phyloP scores from a whole-genome alignment of 2,888 invertebrate genomes.

The Agonum fuliginosum region DNA sequence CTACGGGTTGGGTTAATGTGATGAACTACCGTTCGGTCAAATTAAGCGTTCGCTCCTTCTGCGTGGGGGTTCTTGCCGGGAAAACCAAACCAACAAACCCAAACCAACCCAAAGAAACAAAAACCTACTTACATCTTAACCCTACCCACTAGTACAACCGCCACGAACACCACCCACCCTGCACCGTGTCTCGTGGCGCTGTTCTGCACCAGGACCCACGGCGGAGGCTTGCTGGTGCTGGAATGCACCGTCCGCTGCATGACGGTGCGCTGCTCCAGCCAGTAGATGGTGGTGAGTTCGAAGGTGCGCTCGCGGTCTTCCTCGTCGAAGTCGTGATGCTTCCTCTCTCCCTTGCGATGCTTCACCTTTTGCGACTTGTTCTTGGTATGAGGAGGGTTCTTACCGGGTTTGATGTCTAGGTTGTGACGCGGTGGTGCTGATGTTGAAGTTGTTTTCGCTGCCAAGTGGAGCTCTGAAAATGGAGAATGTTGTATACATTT shows the following conservation, averaged over 20 bases:
- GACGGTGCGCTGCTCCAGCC: slow-evolving; percentile 67
- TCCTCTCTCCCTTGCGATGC: slow-evolving; percentile 65
- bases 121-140: not conserved
- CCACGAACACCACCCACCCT: not conserved
- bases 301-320: slow-evolving; percentile 67
- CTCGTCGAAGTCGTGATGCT: slow-evolving; percentile 61
- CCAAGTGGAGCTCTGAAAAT: slow-evolving; percentile 69
- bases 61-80: too few species aligned
- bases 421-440: slow-evolving; percentile 68
- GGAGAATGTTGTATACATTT: not conserved
- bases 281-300: slow-evolving; percentile 67
- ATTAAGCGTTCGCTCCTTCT: too few species aligned
- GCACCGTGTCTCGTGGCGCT: slow-evolving; percentile 60
- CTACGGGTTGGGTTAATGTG: too few species aligned
- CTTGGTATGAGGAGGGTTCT: slow-evolving; percentile 65
- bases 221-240: slow-evolving; percentile 68
- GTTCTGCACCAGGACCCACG: slow-evolving; percentile 68
- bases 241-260: slow-evolving; percentile 66
- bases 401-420: slow-evolving; percentile 70
- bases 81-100: not conserved
- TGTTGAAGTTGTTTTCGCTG: slow-evolving; percentile 70
- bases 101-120: not conserved
- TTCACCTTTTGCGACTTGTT: slow-evolving; percentile 67
- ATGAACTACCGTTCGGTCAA: too few species aligned
- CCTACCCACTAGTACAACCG: slow-evolving; percentile 61